A percentile compares a stretch with the other conserved stretches of the same genome.
phyloP scores from a whole-genome alignment of 2,888 invertebrate genomes.

The Habrosyne pyritoides region DNA sequence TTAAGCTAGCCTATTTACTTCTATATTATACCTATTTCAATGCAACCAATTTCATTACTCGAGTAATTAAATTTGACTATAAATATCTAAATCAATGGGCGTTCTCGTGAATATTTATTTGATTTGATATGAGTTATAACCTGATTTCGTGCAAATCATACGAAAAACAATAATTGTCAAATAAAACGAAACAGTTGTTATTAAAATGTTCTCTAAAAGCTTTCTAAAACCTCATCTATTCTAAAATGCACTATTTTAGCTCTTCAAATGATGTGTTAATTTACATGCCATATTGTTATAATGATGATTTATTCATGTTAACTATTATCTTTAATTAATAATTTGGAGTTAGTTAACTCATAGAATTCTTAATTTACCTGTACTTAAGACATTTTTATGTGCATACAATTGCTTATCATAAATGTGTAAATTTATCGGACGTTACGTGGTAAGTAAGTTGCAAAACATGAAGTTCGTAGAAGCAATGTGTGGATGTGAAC shows the following conservation, averaged over 20 bases:
- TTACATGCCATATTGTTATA: slow-evolving; percentile 54
- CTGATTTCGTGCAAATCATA: slow-evolving; percentile 50
- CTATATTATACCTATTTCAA: background rate
- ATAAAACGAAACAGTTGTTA: background rate
- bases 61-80: background rate
- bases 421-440: slow-evolving; percentile 16
- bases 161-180: slow-evolving; percentile 33
- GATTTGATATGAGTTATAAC: slow-evolving; percentile 23
- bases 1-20: background rate
- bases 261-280: slow-evolving; percentile 45
- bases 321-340: background rate
- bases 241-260: slow-evolving; percentile 66
- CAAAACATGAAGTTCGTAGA: slow-evolving; percentile 47
- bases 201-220: slow-evolving; percentile 50
- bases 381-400: background rate
- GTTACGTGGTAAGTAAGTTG: slow-evolving; percentile 37
- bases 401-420: slow-evolving; percentile 26
- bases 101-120: slow-evolving; percentile 54
- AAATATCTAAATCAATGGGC: slow-evolving; percentile 37
- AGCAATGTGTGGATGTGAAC: slow-evolving; percentile 48
- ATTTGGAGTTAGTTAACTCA: background rate
- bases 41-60: background rate
- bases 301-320: slow-evolving; percentile 14
- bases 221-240: slow-evolving; percentile 56
- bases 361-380: background rate